Percentiles rank a stretch among this genome's conserved stretches.
These are phyloP conservation scores for Brachionus asplanchnoidis DNA, from an alignment of 1,140 invertebrate species.

Conservation along the genomic window DNA sequence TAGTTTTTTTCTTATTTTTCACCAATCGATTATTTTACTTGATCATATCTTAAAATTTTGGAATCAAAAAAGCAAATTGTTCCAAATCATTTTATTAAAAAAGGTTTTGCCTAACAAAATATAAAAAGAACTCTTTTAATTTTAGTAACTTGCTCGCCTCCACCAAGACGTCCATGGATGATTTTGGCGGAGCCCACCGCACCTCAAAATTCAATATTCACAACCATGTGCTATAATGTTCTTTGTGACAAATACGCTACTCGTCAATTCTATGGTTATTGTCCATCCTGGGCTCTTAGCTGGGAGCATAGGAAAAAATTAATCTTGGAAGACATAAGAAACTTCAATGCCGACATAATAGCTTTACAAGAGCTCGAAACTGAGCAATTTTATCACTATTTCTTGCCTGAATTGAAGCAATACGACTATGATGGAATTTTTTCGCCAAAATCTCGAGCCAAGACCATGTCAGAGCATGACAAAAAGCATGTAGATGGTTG, in stretches of 20 bases:
- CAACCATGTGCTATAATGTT: conserved; percentile 99
- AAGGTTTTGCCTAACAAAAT: too few relatives aligned
- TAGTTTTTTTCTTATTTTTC: too few relatives aligned
- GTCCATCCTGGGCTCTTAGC: conserved; percentile 89
- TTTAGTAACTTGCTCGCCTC: conserved; percentile 58
- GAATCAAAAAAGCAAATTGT: too few relatives aligned
- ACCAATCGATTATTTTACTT: too few relatives aligned
- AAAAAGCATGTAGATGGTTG: conserved; percentile 97
- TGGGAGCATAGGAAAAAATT: conserved; percentile 97
- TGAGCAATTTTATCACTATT: conserved; percentile 95
- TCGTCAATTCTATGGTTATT: conserved; percentile 84
- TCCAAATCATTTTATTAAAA: too few relatives aligned
- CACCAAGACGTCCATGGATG: conserved; percentile 18
- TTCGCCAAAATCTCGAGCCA: conserved; percentile 93
- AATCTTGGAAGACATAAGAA: conserved; percentile 91
- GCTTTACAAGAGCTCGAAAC: conserved; percentile 94
- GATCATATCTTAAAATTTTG: too few relatives aligned
- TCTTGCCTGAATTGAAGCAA: conserved; percentile 83
- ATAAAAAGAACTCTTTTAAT: too few relatives aligned
- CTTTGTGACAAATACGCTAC: conserved; percentile 98
- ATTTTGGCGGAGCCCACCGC: not conserved
- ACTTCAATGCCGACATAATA: conserved; percentile 95
- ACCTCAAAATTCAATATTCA: conserved; percentile 69
- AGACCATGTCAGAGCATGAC: conserved; percentile 94
- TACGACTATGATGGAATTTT: conserved; percentile 98